These are phyloP conservation scores for Lordiphosa andalusiaca DNA, from an alignment of 2,888 invertebrate genomes.

Conservation along the genomic window DNA sequence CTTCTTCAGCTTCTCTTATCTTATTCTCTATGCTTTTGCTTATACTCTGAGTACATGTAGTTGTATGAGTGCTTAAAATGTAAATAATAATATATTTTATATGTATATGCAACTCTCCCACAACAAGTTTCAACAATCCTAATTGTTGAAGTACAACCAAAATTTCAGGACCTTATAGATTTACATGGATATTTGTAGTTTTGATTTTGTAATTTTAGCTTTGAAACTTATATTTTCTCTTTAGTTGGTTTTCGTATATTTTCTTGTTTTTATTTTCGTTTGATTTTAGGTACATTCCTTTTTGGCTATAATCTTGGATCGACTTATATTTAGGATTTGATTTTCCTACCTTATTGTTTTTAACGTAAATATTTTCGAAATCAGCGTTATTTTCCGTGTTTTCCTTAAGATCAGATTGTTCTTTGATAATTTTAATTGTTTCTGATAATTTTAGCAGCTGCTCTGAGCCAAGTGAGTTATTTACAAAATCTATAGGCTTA, in stretches of 20 bases:
- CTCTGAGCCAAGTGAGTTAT: slow-evolving; percentile 2
- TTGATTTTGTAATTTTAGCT: slow-evolving; percentile 1
- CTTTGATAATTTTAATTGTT: background rate
- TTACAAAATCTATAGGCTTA: slow-evolving; percentile 5
- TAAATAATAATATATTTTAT: too few relatives aligned
- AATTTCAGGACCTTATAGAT: too few relatives aligned
- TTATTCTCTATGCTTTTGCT: too few relatives aligned
- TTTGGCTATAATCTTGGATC: background rate
- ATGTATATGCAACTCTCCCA: too few relatives aligned
- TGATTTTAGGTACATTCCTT: slow-evolving; percentile 2
- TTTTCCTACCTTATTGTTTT: slow-evolving; percentile 6
- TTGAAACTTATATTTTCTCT: slow-evolving; percentile 9
- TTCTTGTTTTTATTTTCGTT: slow-evolving; percentile 1
- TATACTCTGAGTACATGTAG: too few relatives aligned
- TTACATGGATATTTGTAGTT: background rate
- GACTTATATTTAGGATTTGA: slow-evolving; percentile 12
- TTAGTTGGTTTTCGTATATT: slow-evolving; percentile 10
- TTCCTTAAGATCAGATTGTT: slow-evolving; percentile 3
- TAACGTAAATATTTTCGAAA: slow-evolving; percentile 1
- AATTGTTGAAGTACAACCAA: too few relatives aligned
- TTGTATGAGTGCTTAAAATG: too few relatives aligned
- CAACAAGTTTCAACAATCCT: too few relatives aligned
- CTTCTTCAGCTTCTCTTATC: too few relatives aligned
- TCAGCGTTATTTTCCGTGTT: background rate
- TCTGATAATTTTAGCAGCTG: background rate